Base-by-base conservation (phyloP, 1,140 invertebrate genomes). In the Bilobella aurantiaca region DNA sequence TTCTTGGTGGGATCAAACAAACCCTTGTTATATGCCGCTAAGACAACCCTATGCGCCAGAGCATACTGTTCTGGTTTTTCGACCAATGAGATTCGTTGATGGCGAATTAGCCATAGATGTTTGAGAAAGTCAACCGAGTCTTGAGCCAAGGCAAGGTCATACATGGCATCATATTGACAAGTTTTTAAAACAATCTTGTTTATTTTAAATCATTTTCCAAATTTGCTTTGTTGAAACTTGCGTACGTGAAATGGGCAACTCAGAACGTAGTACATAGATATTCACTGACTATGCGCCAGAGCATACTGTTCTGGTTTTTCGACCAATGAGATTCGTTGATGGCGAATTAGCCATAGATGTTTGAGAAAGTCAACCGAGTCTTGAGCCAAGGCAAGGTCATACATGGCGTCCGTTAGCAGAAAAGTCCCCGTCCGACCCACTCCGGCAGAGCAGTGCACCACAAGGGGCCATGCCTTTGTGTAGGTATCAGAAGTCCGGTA, bases 381-480 rank as follows among this genome's bases (percentile, higher is more conserved):
- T 23, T 53, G 14, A 5, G 5, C 25, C 21, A 23, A 18, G 3
- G 49, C 49, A 5, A 53, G 14, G 5, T 53, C 49, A 23, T 18
- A 53, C 49, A 53, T 53, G 12, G 49, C 25, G 21, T 53, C 49
- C 14, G 49, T 23, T 5, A 53, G 49, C 25, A 53, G 23, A 23
- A 53, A 53, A 16, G 49, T 16, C 21, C 49, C 49, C 21, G 49
- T 53, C 23, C 49, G 8, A 12, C 49, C 49, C 23, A 53, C 49
- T 12, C 49, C 49, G 5, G 49, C 49, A 12, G 14, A 42, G 30
- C 59, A 62, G 25, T 62, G 59, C 18, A 62, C 34, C 12, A 62
- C 5, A 18, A 42, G 2, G 3, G 59, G 59, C 31, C 58, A 29
- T 27, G 14, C 58, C 28, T n/a, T 8, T 3, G 21, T 18, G 12